Evolutionary conservation across 2,113 vertebrate genomes (phyloP).

Genomic region (Semicossyphus pulcher): DNA sequence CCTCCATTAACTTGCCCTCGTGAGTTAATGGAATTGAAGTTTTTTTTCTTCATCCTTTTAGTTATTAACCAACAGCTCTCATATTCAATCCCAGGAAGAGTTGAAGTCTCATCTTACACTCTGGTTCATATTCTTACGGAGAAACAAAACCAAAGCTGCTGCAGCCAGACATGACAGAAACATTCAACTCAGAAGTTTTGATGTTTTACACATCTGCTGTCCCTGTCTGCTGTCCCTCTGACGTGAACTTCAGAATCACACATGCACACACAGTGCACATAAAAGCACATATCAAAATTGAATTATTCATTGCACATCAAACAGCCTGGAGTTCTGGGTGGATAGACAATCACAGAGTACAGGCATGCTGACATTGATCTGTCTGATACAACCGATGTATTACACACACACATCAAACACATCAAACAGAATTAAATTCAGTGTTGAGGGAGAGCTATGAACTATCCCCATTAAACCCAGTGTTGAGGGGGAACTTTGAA

Average conservation of each 20-base stretch:
- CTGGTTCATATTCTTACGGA: background rate
- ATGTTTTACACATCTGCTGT: slow-evolving; percentile 56
- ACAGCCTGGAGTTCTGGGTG: slow-evolving; percentile 14
- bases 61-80: slow-evolving; percentile 8
- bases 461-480: background rate
- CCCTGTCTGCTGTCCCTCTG: background rate
- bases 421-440: slow-evolving; percentile 28
- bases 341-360: slow-evolving; percentile 28
- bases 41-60: background rate
- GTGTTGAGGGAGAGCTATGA: background rate
- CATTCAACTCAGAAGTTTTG: slow-evolving; percentile 6
- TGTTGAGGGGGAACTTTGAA: background rate
- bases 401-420: slow-evolving; percentile 23
- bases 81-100: slow-evolving; percentile 14
- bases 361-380: slow-evolving; percentile 25
- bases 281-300: slow-evolving; percentile 17
- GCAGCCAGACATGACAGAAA: background rate
- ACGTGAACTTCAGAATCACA: slow-evolving; percentile 19
- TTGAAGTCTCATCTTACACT: slow-evolving; percentile 9
- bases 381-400: slow-evolving; percentile 20
- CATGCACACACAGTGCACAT: slow-evolving; percentile 5
- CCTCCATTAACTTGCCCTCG: slow-evolving; percentile 6
- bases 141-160: slow-evolving; percentile 13
- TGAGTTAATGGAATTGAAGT: slow-evolving; percentile 11
- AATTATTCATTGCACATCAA: slow-evolving; percentile 35